These are phyloP conservation scores for Dryobotodes eremita DNA, from an alignment of 2,888 invertebrate species.

Conservation along the genomic window DNA sequence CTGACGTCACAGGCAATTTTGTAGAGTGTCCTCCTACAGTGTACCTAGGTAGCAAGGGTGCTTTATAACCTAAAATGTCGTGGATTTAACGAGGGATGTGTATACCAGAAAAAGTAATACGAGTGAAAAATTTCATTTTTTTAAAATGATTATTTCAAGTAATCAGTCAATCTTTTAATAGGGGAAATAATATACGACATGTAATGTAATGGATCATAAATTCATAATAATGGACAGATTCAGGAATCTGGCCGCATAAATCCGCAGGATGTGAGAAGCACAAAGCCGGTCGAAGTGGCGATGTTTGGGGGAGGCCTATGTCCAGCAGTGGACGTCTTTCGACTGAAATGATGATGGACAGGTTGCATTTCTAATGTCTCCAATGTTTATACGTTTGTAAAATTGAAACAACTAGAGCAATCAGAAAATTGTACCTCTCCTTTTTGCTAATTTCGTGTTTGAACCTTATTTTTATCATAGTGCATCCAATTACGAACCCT, in stretches of 20 bases:
- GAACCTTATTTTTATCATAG: too few relatives aligned
- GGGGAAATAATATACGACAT: neutral
- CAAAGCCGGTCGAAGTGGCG: too few relatives aligned
- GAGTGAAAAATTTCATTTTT: neutral
- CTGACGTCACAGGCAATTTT: constrained; percentile 67
- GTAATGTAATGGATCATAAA: neutral
- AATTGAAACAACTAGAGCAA: neutral
- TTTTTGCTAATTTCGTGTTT: neutral
- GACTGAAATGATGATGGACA: neutral
- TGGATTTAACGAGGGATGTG: neutral
- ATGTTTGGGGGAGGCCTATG: too few relatives aligned
- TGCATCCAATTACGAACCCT: neutral
- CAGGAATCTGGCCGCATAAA: too few relatives aligned
- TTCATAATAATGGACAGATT: neutral
- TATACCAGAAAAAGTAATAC: neutral
- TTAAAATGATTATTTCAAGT: neutral
- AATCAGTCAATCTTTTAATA: neutral
- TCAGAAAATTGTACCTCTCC: neutral
- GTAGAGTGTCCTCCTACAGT: constrained; percentile 45
- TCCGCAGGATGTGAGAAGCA: too few relatives aligned
- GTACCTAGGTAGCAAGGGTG: constrained; percentile 43
- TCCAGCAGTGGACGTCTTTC: too few relatives aligned
- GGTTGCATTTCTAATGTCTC: neutral
- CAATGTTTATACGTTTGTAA: neutral
- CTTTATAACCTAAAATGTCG: constrained; percentile 36